Conservation (phyloP, 2,113 vertebrate genomes). For the Tragelaphus buxtoni region DNA sequence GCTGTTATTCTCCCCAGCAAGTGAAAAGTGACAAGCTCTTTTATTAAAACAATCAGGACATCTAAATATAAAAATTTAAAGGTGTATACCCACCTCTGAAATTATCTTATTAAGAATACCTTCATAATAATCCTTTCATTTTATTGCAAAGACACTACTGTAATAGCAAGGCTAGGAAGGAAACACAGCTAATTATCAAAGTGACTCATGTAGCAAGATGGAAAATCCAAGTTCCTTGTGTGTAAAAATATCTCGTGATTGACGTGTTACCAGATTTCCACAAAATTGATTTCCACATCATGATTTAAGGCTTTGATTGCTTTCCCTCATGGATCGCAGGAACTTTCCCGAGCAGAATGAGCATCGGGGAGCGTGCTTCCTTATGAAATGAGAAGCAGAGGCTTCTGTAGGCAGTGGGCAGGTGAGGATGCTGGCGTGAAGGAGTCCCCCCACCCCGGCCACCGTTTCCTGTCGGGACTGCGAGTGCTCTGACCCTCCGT, state of each 20-base stretch:
- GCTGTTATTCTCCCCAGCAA: background rate
- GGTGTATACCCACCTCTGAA: background rate
- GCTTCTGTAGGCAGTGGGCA: background rate
- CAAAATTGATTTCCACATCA: constrained; percentile 58
- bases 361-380: constrained; percentile 36
- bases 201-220: constrained; percentile 27
- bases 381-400: background rate
- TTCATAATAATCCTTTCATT: constrained; percentile 23
- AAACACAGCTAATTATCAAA: background rate
- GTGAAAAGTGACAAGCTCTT: background rate
- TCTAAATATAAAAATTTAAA: constrained; percentile 4
- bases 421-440: background rate
- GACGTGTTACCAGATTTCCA: constrained; percentile 64
- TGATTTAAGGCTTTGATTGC: constrained; percentile 32
- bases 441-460: background rate
- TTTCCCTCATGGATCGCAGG: constrained; percentile 24
- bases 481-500: background rate
- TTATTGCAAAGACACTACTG: background rate
- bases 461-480: background rate
- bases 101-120: constrained; percentile 17
- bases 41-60: background rate
- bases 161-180: background rate
- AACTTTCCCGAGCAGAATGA: background rate
- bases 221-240: background rate
- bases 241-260: constrained; percentile 47